A percentile compares a stretch with the other conserved stretches of the same genome.
Evolutionary conservation across 2,888 invertebrate genomes (phyloP).

Genomic region (Drosophila kanekoi): DNA sequence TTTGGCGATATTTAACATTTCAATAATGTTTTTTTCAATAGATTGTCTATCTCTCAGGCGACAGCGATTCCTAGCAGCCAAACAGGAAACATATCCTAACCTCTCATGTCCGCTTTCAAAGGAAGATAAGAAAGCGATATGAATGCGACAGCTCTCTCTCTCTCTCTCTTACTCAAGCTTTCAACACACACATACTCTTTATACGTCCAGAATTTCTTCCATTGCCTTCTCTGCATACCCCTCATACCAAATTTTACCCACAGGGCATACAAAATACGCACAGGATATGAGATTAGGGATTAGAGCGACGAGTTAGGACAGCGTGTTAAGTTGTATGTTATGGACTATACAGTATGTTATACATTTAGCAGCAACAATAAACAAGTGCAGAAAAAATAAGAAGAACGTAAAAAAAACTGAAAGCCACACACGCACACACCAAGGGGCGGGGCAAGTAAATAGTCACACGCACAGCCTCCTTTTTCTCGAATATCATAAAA

Average conservation of each 20-base stretch:
- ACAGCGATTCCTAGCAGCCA: no score
- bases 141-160: no score
- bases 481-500: slow-evolving; percentile 22
- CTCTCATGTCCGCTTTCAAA: no score
- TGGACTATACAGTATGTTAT: slow-evolving; percentile 40
- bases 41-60: no score
- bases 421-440: slow-evolving; percentile 5
- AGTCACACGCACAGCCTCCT: slow-evolving; percentile 1
- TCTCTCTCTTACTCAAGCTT: no score
- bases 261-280: slow-evolving; percentile 25
- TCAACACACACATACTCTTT: no score
- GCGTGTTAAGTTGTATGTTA: slow-evolving; percentile 60
- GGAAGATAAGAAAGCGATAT: no score
- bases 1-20: no score
- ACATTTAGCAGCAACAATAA: slow-evolving; percentile 47
- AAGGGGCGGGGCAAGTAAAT: slow-evolving; percentile 7
- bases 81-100: no score
- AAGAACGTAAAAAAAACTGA: slow-evolving; percentile 8
- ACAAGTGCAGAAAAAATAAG: slow-evolving; percentile 19
- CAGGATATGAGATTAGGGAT: slow-evolving; percentile 35
- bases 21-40: no score
- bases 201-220: no score
- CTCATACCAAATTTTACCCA: not conserved
- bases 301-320: slow-evolving; percentile 48
- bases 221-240: not conserved